Evolutionary conservation across 2,888 invertebrate species (phyloP).

Genomic region (Machimus atricapillus): DNA sequence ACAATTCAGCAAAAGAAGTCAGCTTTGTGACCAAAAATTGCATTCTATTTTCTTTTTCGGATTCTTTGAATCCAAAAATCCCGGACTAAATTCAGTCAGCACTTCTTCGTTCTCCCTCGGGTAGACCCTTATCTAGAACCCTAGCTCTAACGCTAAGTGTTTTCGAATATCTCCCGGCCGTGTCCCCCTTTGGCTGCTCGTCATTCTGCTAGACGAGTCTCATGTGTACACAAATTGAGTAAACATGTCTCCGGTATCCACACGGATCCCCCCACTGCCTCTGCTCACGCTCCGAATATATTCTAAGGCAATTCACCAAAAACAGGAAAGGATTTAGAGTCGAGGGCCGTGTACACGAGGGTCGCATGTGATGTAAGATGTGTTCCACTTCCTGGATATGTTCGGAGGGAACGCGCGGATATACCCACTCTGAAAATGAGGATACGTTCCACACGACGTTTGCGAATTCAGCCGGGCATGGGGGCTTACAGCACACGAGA

Average conservation of each 20-base stretch:
- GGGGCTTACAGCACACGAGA: neutral
- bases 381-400: neutral
- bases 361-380: neutral
- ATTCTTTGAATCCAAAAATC: neutral
- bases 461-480: neutral
- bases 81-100: neutral
- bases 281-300: neutral
- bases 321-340: conserved; percentile 25
- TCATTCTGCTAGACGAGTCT: neutral
- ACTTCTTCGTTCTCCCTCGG: neutral
- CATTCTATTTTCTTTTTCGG: neutral
- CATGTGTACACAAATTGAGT: conserved; percentile 29
- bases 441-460: neutral
- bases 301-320: conserved; percentile 12
- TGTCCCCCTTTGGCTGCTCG: neutral
- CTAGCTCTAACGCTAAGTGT: neutral
- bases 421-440: neutral
- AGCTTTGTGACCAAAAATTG: conserved; percentile 6
- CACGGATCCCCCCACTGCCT: neutral
- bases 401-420: neutral
- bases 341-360: neutral
- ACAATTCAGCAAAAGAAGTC: neutral
- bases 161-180: neutral
- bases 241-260: conserved; percentile 20
- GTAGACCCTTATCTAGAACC: neutral